phyloP scores from a whole-genome alignment of 2,797 vertebrate species.

The Cryptoprocta ferox region DNA sequence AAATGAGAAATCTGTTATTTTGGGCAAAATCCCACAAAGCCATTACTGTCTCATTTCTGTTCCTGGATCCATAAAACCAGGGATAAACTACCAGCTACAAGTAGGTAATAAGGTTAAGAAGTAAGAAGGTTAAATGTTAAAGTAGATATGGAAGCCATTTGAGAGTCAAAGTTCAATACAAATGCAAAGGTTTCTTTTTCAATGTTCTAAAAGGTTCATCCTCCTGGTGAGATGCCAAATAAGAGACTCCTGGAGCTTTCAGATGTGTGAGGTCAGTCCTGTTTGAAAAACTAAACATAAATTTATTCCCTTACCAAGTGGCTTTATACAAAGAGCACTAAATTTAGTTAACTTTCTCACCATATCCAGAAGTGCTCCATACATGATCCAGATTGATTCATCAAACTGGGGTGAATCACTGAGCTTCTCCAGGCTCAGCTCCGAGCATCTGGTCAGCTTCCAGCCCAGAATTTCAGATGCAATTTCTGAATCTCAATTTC shows the following conservation, averaged over 20 bases:
- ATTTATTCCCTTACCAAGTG: not conserved
- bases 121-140: constrained; percentile 7
- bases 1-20: not conserved
- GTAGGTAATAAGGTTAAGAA: not conserved
- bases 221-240: not conserved
- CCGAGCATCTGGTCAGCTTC: not conserved
- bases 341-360: not conserved
- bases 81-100: not conserved
- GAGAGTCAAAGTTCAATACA: not conserved
- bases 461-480: not conserved
- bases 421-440: not conserved
- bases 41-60: not conserved
- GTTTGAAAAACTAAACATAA: not conserved
- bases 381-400: not conserved
- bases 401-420: not conserved
- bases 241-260: not conserved
- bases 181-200: not conserved
- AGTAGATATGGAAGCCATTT: not conserved
- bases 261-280: not conserved
- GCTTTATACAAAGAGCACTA: not conserved
- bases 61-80: not conserved
- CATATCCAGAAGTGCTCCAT: not conserved
- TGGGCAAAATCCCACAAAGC: not conserved
- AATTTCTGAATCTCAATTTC: not conserved
- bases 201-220: not conserved